Evolutionary conservation across 2,797 vertebrate genomes (phyloP), one percentile per base, ranked within the genome.

Genomic region (Melanogrammus aeglefinus): DNA sequence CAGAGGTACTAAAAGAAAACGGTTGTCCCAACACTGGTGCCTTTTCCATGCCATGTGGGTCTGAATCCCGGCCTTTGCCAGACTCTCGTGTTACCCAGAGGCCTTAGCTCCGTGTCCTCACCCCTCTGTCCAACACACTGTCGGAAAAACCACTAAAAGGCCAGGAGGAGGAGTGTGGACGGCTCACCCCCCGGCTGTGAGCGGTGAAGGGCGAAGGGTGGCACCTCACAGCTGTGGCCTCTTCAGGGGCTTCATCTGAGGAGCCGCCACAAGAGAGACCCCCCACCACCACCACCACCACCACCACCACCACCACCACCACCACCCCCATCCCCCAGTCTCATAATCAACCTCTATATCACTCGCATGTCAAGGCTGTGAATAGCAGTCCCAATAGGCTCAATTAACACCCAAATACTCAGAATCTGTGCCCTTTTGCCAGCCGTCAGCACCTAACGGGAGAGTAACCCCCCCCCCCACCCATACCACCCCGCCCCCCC

Each of bases 331-430:
- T 27, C 12, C 18, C 7, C 18, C 21, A 70, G 77, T 75, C 88
- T 92, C 87, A 88, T 89, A 84, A 18, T 87, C 72, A 57, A 82
- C 84, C 83, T 84, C 82, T 92, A 93, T 93, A 93, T 94, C 91
- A 93, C 89, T 88, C 84, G 83, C 81, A 86, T 88, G 89, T 91
- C 89, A 81, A 82, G 89, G 90, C 88, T 91, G 91, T 89, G 90
- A 94, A 94, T 93, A 93, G 90, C 89, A 76, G 90, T 51, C 77
- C 87, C 91, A 93, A 93, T 93, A 91, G 93, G 91, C 86, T 94
- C 92, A 93, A 94, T 94, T 94, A 94, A 92, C 90, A 86, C 89
- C 82, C 86, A 93, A 93, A 92, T 93, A 88, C 88, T 91, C 87
- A 44, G 88, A 91, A 92, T 92, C 87, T 79, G 13, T 92, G 90